phyloP scores from a whole-genome alignment of 2,888 invertebrate genomes.

The Aspidiotus rigidus region DNA sequence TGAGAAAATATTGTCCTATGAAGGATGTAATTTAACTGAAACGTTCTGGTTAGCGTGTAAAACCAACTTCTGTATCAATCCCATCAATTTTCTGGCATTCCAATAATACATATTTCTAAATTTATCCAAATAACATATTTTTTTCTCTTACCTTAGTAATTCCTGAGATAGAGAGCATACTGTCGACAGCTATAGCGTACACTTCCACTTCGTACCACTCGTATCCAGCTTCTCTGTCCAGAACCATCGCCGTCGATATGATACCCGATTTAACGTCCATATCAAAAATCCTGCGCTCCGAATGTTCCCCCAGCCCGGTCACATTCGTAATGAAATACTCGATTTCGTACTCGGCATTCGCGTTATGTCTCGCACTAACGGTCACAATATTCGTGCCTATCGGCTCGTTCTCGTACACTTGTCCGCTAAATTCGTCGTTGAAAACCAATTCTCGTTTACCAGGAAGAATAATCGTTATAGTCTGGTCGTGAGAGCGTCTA shows the following conservation, averaged over 20 bases:
- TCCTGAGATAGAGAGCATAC: constrained; percentile 59
- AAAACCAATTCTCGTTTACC: constrained; percentile 50
- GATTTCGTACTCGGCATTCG: constrained; percentile 49
- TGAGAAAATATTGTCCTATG: too few relatives aligned
- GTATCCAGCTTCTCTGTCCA: constrained; percentile 75
- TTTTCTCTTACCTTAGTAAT: constrained; percentile 68
- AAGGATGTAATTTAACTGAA: too few relatives aligned
- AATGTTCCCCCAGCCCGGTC: constrained; percentile 53
- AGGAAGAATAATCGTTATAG: constrained; percentile 69
- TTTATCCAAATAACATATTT: too few relatives aligned
- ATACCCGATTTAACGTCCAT: constrained; percentile 82
- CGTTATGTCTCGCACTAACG: constrained; percentile 54
- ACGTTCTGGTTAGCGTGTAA: too few relatives aligned
- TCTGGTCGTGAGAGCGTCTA: constrained; percentile 75
- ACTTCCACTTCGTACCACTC: constrained; percentile 76
- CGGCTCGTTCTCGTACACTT: constrained; percentile 81
- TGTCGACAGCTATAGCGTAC: constrained; percentile 68
- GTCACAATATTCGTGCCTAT: constrained; percentile 75
- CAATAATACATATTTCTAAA: too few relatives aligned
- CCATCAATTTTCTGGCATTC: too few relatives aligned
- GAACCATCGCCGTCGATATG: constrained; percentile 69
- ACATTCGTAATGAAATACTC: constrained; percentile 70
- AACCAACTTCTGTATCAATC: too few relatives aligned
- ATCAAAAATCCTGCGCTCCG: constrained; percentile 82
- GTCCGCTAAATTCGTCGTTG: constrained; percentile 60